Evolutionary conservation across 2,797 vertebrate genomes (phyloP), one percentile per base, ranked within the genome.

Genomic region (Pteronotus mesoamericanus): DNA sequence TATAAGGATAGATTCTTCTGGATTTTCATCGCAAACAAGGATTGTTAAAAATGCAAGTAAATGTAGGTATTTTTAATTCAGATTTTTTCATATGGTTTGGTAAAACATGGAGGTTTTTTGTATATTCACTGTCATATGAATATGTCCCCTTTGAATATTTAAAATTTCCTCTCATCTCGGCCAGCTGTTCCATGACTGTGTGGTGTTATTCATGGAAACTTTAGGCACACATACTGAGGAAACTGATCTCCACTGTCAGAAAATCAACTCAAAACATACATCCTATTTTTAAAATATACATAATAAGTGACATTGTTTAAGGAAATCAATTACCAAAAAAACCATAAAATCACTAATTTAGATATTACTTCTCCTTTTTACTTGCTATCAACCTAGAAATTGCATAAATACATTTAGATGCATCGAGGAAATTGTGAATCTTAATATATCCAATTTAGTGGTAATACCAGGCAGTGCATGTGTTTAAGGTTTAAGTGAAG

Each of bases 401-500:
- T 68, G 9, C 22, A 80, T 48, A 55, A 96, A 66, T 29, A 9
- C 0, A 19, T 42, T 72, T 11, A 39, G 16, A 89, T 93, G 57
- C 34, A 84, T 82, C 39, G 39, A 80, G 29, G 42, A 84, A 92
- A 88, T 82, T 55, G 11, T 89, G 61, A 88, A 19, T 46, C 9
- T 85, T 94, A 53, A 86, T 77, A 94, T 87, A 79, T 16, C 18
- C 39, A 94, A 39, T 89, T 89, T 82, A 77, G 32, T 64, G 95
- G 39, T 69, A 75, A 89, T 82, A 77, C 8, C 29, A 48, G 37
- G 32, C 59, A 24, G n/a, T 72, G 6, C 66, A 93, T 19, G 10
- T 96, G 95, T 77, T 95, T 88, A 96, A 96, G 84, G 32, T 89
- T 97, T 92, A 93, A 90, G 84, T 51, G 12, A 53, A 94, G 34